phyloP scores from a whole-genome alignment of 1,140 invertebrate genomes.

The Lucilia sericata region DNA sequence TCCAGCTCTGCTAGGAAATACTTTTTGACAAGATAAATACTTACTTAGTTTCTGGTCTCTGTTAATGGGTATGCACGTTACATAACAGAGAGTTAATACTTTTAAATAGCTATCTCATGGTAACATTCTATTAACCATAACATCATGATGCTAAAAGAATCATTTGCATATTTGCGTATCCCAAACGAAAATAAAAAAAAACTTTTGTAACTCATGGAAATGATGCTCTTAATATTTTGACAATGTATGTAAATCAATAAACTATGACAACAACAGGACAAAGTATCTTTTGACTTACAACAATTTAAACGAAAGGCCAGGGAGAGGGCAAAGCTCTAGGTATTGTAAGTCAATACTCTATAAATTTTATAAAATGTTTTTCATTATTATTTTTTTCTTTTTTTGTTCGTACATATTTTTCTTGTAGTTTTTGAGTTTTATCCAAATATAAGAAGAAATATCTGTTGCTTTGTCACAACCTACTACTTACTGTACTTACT shows the following conservation, averaged over 20 bases:
- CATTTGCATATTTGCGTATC: neutral
- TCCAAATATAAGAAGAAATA: neutral
- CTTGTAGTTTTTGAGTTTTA: neutral
- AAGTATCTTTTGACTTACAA: neutral
- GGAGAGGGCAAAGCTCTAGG: neutral
- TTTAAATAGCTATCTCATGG: neutral
- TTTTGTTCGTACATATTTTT: neutral
- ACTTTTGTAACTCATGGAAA: neutral
- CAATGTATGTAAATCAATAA: constrained; percentile 1
- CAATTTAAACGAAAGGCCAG: neutral
- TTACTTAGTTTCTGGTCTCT: no score
- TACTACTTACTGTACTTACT: neutral
- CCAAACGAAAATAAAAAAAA: neutral
- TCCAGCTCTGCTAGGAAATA: no score
- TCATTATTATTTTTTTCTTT: neutral
- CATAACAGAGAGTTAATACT: neutral
- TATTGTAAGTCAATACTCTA: neutral
- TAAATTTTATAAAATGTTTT: neutral
- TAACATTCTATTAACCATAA: neutral
- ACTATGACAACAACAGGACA: constrained; percentile 16
- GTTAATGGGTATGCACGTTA: no score
- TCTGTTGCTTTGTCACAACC: neutral
- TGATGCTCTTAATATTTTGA: neutral
- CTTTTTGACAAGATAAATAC: no score
- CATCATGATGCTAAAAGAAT: neutral